Conservation (phyloP, 30 jellyfish, hydroid and myxozoan species). For the Aurelia coerulea region DNA sequence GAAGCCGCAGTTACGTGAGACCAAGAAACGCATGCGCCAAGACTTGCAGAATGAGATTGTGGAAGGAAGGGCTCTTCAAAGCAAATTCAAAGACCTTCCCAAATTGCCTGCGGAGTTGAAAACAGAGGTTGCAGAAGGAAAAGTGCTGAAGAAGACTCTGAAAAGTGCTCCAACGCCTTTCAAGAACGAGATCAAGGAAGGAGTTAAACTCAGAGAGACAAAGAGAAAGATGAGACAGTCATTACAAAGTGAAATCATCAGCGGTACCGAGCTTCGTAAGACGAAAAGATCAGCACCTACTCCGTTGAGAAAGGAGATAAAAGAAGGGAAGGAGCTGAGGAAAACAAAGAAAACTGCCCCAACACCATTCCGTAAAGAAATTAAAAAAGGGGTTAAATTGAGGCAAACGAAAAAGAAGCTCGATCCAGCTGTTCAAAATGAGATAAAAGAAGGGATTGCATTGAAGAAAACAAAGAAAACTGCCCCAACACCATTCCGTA, state of each 20-base stretch:
- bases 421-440: conserved; percentile 33
- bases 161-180: conserved; percentile 38
- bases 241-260: conserved; percentile 30
- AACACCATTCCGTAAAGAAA: conserved; percentile 83
- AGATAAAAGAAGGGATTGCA: conserved; percentile 33
- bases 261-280: conserved; percentile 16
- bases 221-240: conserved; percentile 55
- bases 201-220: conserved; percentile 37
- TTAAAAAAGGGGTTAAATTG: conserved; percentile 55
- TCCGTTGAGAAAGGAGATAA: conserved; percentile 62
- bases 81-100: conserved; percentile 16
- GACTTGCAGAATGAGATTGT: conserved; percentile 44
- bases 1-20: conserved; percentile 40
- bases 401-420: conserved; percentile 63
- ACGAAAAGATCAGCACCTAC: conserved; percentile 52
- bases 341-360: conserved; percentile 61
- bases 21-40: conserved; percentile 38
- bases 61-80: conserved; percentile 36
- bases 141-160: conserved; percentile 6
- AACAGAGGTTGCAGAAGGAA: conserved; percentile 19
- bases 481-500: conserved; percentile 82
- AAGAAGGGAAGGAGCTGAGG: conserved; percentile 29
- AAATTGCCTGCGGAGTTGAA: conserved; percentile 25
- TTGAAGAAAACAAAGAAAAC: conserved; percentile 52
- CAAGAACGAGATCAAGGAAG: conserved; percentile 41